These are phyloP conservation scores for Eupithecia subumbrata DNA, from an alignment of 2,888 invertebrate species.

Conservation along the genomic window DNA sequence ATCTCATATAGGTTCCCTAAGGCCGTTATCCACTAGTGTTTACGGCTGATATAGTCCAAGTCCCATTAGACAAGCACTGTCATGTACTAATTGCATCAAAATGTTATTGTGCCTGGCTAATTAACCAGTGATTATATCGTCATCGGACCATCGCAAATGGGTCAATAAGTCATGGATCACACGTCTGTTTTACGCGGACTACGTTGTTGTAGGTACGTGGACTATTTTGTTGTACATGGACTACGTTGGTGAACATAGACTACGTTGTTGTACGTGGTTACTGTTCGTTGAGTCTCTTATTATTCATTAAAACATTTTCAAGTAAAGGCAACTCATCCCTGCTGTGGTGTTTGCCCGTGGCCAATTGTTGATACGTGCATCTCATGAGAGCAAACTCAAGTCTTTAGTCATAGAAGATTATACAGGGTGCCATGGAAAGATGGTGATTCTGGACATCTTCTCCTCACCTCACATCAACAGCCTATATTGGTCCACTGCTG, in stretches of 20 bases:
- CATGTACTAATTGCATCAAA: constrained; percentile 29
- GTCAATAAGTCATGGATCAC: constrained; percentile 27
- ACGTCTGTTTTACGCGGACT: not conserved
- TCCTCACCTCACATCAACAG: no score
- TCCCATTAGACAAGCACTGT: constrained; percentile 18
- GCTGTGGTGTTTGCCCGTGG: no score
- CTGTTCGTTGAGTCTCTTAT: not conserved
- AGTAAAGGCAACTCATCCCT: no score
- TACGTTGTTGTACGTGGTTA: not conserved
- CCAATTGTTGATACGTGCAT: no score
- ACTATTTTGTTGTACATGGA: no score
- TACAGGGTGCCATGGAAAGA: no score
- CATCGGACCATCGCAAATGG: constrained; percentile 28
- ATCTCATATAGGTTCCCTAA: not conserved
- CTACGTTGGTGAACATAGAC: not conserved
- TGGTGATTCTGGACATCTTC: no score
- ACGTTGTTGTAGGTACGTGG: not conserved
- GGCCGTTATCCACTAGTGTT: constrained; percentile 5
- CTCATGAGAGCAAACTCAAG: no score
- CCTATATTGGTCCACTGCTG: no score
- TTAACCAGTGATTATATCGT: constrained; percentile 35
- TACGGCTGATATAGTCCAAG: constrained; percentile 9
- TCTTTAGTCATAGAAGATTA: no score
- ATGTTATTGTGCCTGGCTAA: constrained; percentile 37
- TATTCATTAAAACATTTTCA: not conserved